Evolutionary conservation across 1,140 invertebrate species (phyloP), one percentile per base, ranked within the genome.

Genomic region (Alviniconcha marisindica): DNA sequence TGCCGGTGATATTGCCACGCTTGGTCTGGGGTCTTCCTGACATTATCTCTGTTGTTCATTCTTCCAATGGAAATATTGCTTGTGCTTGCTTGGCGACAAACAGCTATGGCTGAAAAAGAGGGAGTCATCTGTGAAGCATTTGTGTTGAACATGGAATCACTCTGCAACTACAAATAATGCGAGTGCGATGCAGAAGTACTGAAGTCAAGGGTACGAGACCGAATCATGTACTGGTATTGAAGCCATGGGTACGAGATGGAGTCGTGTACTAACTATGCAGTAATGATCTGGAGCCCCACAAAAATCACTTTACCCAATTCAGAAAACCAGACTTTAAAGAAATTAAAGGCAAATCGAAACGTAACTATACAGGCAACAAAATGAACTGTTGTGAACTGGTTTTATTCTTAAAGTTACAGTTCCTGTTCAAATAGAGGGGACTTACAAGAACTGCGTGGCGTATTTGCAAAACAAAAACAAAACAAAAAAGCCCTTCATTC

Each of bases 91-190:
- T 40, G 14, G 18, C 7, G 7, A 48, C 44, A 48, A 71, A 15
- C 33, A 18, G 69, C 63, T 66, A 66, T 21, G 69, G 28, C 69
- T 71, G 69, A 71, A 71, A 71, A 31, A 71, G 69, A 71, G 31
- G 69, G 36, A 40, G 15, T 36, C 4, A 3, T 7, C 36, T 33
- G 18, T 71, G 36, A 40, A 40, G 36, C 69, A 71, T 33, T 15
- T 40, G 14, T 28, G 21, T 12, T 28, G 5, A 10, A 33, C 2
- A 3, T n/a, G 4, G 56, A n/a, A 15, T n/a, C 28, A 4, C 14
- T 33, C 63, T 18, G 63, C 31, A 31, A 31, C 31, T 12, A 66
- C 63, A 66, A 66, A 66, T 28, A 66, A 36, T 10, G 36, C 7
- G 12, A 33, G 28, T 66, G 31, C 5, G 36, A 66, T 33, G 36